Percentiles rank a stretch among this genome's conserved stretches.
These are phyloP conservation scores for Rhorus exstirpatorius DNA, from an alignment of 2,888 invertebrate species.

Conservation along the genomic window DNA sequence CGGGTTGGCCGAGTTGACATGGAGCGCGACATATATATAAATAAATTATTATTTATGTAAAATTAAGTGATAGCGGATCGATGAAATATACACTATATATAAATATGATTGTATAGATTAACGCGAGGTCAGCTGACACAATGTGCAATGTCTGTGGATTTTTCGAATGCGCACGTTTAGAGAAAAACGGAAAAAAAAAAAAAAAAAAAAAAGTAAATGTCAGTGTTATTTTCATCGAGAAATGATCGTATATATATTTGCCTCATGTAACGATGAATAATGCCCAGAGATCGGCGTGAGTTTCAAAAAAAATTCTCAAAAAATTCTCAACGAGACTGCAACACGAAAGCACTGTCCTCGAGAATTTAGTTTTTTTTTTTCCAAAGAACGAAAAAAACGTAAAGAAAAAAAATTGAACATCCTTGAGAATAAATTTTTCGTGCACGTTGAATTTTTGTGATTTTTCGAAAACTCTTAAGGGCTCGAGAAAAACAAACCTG, in stretches of 20 bases:
- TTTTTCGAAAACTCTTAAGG: constrained; percentile 6
- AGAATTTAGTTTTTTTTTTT: no score
- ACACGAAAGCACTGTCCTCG: no score
- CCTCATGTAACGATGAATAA: not conserved
- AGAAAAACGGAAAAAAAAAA: constrained; percentile 13
- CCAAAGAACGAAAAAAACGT: not conserved
- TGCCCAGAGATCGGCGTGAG: not conserved
- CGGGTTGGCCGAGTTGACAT: no score
- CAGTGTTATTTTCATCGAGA: constrained; percentile 58
- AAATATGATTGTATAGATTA: constrained; percentile 58
- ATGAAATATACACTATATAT: no score
- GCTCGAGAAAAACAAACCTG: constrained; percentile 18
- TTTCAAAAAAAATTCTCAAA: constrained; percentile 16
- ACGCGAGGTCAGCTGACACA: constrained; percentile 62
- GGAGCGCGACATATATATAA: no score
- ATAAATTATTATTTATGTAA: constrained; percentile 47
- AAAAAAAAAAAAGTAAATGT: constrained; percentile 5
- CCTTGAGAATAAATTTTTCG: constrained; percentile 11
- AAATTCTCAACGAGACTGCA: no score
- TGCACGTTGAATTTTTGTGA: constrained; percentile 31
- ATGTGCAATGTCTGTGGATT: constrained; percentile 67
- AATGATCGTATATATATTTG: constrained; percentile 24
- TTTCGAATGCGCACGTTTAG: constrained; percentile 18
- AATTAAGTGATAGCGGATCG: constrained; percentile 45
- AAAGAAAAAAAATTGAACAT: not conserved